phyloP scores from a whole-genome alignment of 2,113 vertebrate species.

The Synodontis membranacea region DNA sequence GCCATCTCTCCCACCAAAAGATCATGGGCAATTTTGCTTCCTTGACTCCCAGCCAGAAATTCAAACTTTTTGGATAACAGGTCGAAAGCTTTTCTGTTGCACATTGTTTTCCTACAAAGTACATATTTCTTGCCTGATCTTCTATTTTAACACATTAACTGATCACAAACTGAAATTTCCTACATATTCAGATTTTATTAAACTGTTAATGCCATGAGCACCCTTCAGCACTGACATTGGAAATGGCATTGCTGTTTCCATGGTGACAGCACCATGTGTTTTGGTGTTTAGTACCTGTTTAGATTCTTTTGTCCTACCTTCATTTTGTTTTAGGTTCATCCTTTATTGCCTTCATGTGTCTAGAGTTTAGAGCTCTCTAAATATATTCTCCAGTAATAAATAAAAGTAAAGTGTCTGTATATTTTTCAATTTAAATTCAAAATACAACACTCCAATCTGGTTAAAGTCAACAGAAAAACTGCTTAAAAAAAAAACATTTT shows the following conservation, averaged over 20 bases:
- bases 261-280: slow-evolving; percentile 2
- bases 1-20: neutral
- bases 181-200: neutral
- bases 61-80: neutral
- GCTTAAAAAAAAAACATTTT: neutral
- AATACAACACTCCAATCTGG: neutral
- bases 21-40: neutral
- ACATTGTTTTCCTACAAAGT: neutral
- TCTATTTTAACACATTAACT: neutral
- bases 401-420: neutral
- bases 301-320: neutral
- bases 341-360: neutral
- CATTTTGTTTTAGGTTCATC: neutral
- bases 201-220: neutral
- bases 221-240: neutral
- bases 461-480: neutral
- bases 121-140: neutral
- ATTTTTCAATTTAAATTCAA: neutral
- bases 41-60: neutral
- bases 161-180: neutral
- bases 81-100: neutral
- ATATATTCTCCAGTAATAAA: neutral
- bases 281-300: neutral
- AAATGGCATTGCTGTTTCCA: slow-evolving; percentile 5
- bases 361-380: neutral